Evolutionary conservation across 2,888 invertebrate species (phyloP).

Genomic region (Microctonus brassicae): DNA sequence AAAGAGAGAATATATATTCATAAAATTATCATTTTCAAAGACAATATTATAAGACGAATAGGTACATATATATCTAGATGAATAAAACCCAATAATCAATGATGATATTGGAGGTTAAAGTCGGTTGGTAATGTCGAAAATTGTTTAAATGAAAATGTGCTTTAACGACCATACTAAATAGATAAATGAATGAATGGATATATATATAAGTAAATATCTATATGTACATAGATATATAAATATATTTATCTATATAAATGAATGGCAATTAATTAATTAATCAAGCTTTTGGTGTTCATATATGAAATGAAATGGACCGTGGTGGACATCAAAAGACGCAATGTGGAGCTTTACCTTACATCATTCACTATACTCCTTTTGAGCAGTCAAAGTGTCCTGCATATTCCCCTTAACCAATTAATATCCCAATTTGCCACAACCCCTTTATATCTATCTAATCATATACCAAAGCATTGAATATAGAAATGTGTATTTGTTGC

Average conservation of each 20-base stretch:
- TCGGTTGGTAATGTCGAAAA: conserved; percentile 6
- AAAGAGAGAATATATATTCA: conserved; percentile 42
- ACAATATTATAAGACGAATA: no score
- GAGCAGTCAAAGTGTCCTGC: conserved; percentile 28
- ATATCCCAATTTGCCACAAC: conserved; percentile 19
- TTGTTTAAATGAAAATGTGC: background rate
- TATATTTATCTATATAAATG: background rate
- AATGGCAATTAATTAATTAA: conserved; percentile 66
- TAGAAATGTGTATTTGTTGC: background rate
- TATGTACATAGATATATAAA: no score
- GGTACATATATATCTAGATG: background rate
- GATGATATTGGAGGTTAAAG: background rate
- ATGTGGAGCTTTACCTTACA: conserved; percentile 28
- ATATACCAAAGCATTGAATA: background rate
- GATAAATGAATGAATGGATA: background rate
- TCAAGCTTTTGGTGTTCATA: conserved; percentile 52
- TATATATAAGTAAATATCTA: no score
- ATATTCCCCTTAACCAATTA: conserved; percentile 35
- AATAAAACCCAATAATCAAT: background rate
- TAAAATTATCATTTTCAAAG: conserved; percentile 29
- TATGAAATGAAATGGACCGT: conserved; percentile 63
- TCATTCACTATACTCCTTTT: conserved; percentile 3
- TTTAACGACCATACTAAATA: background rate
- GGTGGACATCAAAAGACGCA: conserved; percentile 62
- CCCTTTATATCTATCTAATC: background rate